Evolutionary conservation across 53 echinoderm and acorn worm genomes (phyloP), one percentile per base, ranked within the genome.

Genomic region (Echinarachnius parma): DNA sequence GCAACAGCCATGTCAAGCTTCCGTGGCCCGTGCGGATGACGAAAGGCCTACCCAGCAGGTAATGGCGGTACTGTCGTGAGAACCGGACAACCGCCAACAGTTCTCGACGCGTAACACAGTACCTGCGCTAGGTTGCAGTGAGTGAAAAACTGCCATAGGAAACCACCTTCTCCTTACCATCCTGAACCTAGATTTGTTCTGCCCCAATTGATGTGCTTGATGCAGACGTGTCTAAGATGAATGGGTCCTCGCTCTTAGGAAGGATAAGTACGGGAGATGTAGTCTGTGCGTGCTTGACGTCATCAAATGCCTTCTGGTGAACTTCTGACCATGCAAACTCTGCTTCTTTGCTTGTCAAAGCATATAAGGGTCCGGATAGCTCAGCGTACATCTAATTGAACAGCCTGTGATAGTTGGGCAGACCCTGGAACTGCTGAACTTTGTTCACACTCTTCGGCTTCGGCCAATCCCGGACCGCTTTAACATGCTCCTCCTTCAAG

Each of bases 101-200:
- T 34, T 86, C 80, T 2, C 49, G 52, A 9, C 86, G 18, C n/a
- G 86, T 86, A 0, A 75, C 75, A 29, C 86, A 80, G 39, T 80
- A 86, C 3, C 70, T 57, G 7, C 47, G 32, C 27, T 54, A 33
- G 61, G 79, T 74, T 3, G 78, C 62, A 18, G 85, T 42, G 11
- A 84, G 24, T 10, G 53, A 37, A 16, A 78, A 16, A 55, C 79
- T 84, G 15, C 55, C 85, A 79, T 79, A 84, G n/a, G 85, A 68
- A 15, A 84, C 52, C 1, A 79, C 85, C 9, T 46, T 37, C 56
- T 84, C 85, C 52, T 53, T 9, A 2, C 70, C 79, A 35, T 65
- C 24, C 33, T 79, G 85, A 5, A 84, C 63, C 26, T 84, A 79
- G 14, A 84, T 28, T 0, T 79, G 75, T 31, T 84, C 78, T 5